Evolutionary conservation across 2,113 vertebrate species (phyloP).

Genomic region (Microcebus tavaratra): DNA sequence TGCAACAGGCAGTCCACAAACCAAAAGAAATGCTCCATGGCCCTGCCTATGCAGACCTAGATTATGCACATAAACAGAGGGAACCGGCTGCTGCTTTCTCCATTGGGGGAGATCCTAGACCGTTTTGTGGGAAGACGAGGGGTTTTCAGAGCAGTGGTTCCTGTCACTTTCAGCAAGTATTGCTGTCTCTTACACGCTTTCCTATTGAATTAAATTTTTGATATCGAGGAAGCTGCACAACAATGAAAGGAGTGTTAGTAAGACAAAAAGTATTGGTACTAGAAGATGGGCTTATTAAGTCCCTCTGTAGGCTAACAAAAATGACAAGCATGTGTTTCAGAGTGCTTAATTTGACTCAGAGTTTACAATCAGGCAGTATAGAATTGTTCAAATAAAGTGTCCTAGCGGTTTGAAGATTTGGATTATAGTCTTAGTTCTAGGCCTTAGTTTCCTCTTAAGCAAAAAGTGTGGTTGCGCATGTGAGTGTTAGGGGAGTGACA

Average conservation of each 20-base stretch:
- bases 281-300: background rate
- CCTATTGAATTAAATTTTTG: background rate
- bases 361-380: background rate
- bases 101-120: background rate
- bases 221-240: background rate
- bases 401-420: background rate
- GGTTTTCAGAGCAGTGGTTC: background rate
- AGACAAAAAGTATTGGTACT: background rate
- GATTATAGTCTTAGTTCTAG: background rate
- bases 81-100: background rate
- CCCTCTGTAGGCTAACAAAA: background rate
- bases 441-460: background rate
- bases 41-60: background rate
- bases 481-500: background rate
- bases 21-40: constrained; percentile 29
- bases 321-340: background rate
- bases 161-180: background rate
- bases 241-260: background rate
- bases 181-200: background rate
- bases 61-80: background rate
- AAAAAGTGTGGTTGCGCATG: background rate
- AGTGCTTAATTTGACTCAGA: background rate
- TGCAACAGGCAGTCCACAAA: background rate
- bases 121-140: background rate
- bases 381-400: background rate